These are phyloP conservation scores for Lasioglossum marginatum DNA, from an alignment of 2,888 invertebrate species.

Conservation along the genomic window DNA sequence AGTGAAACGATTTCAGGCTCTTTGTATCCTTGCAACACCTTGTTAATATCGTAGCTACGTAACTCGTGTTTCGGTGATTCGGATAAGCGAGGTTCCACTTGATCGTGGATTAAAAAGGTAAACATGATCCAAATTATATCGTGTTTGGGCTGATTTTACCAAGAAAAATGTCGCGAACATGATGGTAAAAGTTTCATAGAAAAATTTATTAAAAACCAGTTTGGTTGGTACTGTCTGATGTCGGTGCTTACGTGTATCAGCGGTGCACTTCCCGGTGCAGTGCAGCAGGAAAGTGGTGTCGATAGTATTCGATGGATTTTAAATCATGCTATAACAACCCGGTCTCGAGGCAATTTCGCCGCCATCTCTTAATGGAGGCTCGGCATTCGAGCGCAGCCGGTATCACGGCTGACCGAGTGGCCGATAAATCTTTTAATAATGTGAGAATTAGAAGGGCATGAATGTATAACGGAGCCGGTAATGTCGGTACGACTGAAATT, in stretches of 20 bases:
- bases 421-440: constrained; percentile 61
- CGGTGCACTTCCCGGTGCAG: background rate
- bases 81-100: too few relatives aligned
- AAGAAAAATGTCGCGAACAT: background rate
- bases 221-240: too few relatives aligned
- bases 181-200: background rate
- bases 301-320: background rate
- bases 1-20: background rate
- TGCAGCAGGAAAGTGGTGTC: background rate
- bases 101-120: background rate
- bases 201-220: too few relatives aligned
- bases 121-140: background rate
- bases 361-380: constrained; percentile 42
- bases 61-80: background rate
- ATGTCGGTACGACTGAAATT: constrained; percentile 59
- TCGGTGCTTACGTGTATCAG: too few relatives aligned
- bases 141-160: background rate
- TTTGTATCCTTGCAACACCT: background rate
- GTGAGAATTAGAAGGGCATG: constrained; percentile 57
- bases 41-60: background rate
- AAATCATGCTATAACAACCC: background rate
- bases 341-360: constrained; percentile 30
- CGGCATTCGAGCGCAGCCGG: constrained; percentile 41
- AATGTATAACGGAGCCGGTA: constrained; percentile 52
- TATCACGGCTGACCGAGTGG: constrained; percentile 55